Conservation (phyloP, 1,140 invertebrate genomes). For the Geopemphigus sp. region DNA sequence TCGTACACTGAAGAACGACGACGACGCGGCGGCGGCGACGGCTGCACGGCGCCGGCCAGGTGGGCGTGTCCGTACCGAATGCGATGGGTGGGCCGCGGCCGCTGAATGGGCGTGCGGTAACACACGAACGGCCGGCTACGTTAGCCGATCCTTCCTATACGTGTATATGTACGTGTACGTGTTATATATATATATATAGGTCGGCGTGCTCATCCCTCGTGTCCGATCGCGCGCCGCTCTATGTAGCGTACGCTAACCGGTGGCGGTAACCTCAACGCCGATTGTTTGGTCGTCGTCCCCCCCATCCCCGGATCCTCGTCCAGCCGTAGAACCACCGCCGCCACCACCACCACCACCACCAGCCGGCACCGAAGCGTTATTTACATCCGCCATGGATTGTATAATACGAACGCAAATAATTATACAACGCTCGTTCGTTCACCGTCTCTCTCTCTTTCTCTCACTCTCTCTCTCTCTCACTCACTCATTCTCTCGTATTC, state of each 20-base stretch:
- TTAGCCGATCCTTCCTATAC: neutral
- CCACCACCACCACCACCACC: neutral
- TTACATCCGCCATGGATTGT: conserved; percentile 23
- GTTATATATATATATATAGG: neutral
- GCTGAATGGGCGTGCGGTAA: conserved; percentile 41
- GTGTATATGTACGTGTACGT: neutral
- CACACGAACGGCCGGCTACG: conserved; percentile 7
- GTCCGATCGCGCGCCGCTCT: neutral
- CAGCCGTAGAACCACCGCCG: no score
- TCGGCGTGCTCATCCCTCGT: conserved; percentile 32
- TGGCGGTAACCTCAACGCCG: conserved; percentile 35
- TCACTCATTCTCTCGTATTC: neutral
- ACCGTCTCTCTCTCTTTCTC: neutral
- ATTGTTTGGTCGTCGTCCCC: neutral
- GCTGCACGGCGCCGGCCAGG: no score
- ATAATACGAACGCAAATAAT: conserved; percentile 44
- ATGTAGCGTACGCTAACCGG: conserved; percentile 6
- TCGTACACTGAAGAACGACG: neutral
- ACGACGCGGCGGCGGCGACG: neutral
- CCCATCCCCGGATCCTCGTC: no score
- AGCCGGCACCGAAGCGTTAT: conserved; percentile 14
- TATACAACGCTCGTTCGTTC: conserved; percentile 18
- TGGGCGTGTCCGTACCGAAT: neutral
- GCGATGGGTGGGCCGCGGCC: conserved; percentile 7
- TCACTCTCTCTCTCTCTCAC: neutral